Conservation (phyloP, 2,797 vertebrate genomes). For the Myripristis murdjan region DNA sequence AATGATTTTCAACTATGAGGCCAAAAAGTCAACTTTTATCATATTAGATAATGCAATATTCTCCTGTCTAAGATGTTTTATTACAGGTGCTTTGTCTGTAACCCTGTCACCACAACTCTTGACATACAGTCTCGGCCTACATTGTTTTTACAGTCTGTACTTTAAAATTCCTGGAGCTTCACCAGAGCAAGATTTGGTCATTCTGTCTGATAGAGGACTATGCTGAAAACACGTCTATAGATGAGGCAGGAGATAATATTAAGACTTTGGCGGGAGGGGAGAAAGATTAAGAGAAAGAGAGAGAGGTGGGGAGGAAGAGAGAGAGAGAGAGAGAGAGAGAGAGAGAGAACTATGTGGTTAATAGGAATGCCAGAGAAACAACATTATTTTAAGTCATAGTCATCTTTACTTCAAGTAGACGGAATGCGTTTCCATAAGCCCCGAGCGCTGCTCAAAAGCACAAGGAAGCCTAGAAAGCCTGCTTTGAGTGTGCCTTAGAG, state of each 20-base stretch:
- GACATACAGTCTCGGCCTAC: no score
- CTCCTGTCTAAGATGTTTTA: background rate
- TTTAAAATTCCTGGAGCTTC: no score
- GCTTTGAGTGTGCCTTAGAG: slow-evolving; percentile 71
- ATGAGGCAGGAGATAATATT: background rate
- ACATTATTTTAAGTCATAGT: slow-evolving; percentile 60
- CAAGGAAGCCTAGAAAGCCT: slow-evolving; percentile 69
- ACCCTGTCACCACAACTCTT: no score
- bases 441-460: slow-evolving; percentile 63
- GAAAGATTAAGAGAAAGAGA: slow-evolving; percentile 33
- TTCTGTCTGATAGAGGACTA: background rate
- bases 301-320: slow-evolving; percentile 12
- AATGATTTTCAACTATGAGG: background rate
- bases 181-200: background rate
- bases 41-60: background rate
- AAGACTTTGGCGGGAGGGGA: background rate
- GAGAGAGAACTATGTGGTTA: slow-evolving; percentile 25
- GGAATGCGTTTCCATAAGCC: slow-evolving; percentile 67
- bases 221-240: background rate
- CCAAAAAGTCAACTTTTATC: background rate
- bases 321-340: slow-evolving; percentile 1
- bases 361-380: slow-evolving; percentile 46
- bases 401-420: slow-evolving; percentile 58
- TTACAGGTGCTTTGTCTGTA: no score
- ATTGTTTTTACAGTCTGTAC: no score